Conservation (phyloP, 2,113 vertebrate species). For the Promerops cafer region DNA sequence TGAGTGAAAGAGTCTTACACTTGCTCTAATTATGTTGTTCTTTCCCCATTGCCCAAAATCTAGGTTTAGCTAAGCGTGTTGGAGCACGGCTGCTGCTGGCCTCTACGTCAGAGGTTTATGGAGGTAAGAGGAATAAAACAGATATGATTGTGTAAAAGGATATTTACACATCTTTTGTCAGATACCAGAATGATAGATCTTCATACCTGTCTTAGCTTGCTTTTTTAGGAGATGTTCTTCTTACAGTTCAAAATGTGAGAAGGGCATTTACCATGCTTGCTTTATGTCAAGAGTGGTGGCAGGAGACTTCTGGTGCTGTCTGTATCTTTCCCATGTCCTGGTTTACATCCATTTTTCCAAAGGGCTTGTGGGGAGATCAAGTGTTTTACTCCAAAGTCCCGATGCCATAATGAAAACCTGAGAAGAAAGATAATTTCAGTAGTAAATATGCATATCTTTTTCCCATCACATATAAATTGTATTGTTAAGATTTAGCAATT, state of each 20-base stretch:
- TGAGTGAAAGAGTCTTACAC: not conserved
- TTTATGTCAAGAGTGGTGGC: not conserved
- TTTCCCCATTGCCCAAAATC: not conserved
- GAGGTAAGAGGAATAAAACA: slow-evolving; percentile 78
- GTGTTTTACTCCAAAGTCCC: not conserved
- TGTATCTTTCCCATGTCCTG: not conserved
- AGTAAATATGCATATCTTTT: not conserved
- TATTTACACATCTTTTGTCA: not conserved
- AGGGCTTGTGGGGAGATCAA: not conserved
- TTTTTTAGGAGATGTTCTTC: not conserved
- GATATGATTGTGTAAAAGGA: not conserved
- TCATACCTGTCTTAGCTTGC: not conserved
- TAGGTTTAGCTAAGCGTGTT: slow-evolving; percentile 94
- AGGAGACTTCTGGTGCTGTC: not conserved
- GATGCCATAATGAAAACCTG: not conserved
- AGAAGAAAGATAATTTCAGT: not conserved
- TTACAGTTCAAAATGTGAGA: not conserved
- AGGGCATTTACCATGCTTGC: not conserved
- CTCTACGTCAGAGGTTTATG: slow-evolving; percentile 96
- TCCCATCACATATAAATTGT: not conserved
- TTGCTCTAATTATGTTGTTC: not conserved
- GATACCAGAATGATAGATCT: not conserved
- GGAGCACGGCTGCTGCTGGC: slow-evolving; percentile 93
- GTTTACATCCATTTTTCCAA: not conserved
- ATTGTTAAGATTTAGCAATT: not conserved